Conservation (phyloP, 2,113 vertebrate genomes). For the Calyptomena viridis region DNA sequence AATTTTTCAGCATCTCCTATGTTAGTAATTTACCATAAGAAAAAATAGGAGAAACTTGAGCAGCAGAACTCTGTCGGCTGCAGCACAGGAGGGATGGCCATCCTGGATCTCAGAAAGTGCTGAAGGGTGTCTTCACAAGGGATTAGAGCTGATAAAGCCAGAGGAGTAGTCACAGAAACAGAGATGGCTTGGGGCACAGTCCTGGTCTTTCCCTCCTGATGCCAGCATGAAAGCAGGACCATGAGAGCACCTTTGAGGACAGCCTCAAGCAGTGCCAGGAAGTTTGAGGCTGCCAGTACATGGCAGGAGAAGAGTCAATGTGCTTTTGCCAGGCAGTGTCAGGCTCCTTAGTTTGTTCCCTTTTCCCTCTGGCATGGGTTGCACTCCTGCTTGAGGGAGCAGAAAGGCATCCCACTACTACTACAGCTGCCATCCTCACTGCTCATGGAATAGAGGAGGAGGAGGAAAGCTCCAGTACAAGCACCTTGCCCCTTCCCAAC, state of each 20-base stretch:
- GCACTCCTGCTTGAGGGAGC: background rate
- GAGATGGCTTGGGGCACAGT: background rate
- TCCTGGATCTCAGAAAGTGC: background rate
- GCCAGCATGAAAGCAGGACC: background rate
- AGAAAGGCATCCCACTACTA: fast-evolving
- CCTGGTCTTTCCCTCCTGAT: background rate
- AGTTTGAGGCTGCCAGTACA: too few relatives aligned
- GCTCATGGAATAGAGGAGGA: fast-evolving
- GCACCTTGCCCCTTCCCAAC: background rate
- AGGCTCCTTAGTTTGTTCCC: background rate
- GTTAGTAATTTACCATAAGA: background rate
- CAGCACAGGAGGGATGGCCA: background rate
- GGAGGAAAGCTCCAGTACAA: background rate
- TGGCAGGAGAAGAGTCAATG: background rate
- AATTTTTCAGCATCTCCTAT: background rate
- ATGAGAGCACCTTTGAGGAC: background rate
- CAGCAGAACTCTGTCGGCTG: background rate
- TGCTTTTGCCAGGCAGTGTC: background rate
- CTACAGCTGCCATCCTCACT: background rate
- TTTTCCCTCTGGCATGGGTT: background rate
- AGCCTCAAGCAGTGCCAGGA: background rate
- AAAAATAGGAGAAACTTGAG: background rate
- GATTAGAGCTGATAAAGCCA: background rate
- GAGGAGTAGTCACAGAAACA: background rate
- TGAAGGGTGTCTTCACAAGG: background rate